phyloP scores from a whole-genome alignment of 35 echinoderm and acorn worm species.

The Apostichopus californicus region DNA sequence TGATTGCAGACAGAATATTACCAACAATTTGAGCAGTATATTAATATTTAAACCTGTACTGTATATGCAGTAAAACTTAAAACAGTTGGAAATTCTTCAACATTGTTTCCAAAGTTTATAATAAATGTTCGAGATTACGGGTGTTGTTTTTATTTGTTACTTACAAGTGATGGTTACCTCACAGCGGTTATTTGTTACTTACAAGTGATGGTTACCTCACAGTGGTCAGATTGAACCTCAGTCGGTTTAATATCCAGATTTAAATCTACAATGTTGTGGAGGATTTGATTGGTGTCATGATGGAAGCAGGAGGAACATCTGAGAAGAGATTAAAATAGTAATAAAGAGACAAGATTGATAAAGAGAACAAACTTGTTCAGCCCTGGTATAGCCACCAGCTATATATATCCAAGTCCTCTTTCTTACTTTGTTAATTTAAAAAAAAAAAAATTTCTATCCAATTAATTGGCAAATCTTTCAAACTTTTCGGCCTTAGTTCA shows the following conservation, averaged over 20 bases:
- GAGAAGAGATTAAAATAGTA: neutral
- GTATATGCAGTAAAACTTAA: neutral
- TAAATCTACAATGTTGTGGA: neutral
- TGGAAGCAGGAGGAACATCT: conserved; percentile 17
- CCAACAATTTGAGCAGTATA: too few relatives aligned
- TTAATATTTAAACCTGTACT: too few relatives aligned
- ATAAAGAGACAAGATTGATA: too few relatives aligned
- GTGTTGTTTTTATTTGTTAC: neutral
- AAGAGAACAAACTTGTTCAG: too few relatives aligned
- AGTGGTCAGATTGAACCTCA: neutral
- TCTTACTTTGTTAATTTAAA: too few relatives aligned
- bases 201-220: conserved; percentile 10
- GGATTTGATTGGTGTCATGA: neutral
- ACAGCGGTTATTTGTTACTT: neutral
- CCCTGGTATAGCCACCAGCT: too few relatives aligned
- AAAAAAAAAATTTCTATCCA: too few relatives aligned
- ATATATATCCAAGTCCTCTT: too few relatives aligned
- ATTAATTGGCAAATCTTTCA: too few relatives aligned
- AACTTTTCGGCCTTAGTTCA: too few relatives aligned
- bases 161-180: conserved; percentile 22
- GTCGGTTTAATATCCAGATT: neutral
- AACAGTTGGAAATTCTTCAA: neutral
- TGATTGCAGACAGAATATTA: too few relatives aligned
- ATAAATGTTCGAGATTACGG: neutral
- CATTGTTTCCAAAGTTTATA: neutral